Base-by-base conservation (phyloP, 2,113 vertebrate genomes). In the Osmerus mordax region DNA sequence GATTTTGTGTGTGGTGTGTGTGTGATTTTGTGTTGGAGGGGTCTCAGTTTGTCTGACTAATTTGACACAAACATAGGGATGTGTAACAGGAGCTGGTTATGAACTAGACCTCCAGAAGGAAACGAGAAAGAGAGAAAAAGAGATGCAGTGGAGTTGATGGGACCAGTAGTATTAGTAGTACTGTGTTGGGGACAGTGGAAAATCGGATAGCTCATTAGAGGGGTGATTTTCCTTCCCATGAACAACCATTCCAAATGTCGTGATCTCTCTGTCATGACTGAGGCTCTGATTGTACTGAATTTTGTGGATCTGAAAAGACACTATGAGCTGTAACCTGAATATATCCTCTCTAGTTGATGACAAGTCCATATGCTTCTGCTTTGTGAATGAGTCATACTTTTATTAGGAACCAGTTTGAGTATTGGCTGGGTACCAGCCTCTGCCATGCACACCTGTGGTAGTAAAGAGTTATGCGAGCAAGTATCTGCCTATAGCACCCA, bases 21-120 rank as follows among this genome's bases (percentile, higher is more conserved):
- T 14, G 51, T 79, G 69, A 78, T 78, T 83, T 58, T 75, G 71
- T 68, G 80, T 74, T 78, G 62, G 41, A 76, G 65, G 70, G 68
- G 62, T 68, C 65, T 67, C 41, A 72, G 68, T 76, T 77, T 83
- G 71, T 83, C 74, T 83, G 77, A 18, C 74, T 80, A 69, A 72
- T 83, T 74, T 87, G 84, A 74, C 80, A 74, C 72, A 83, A 87
- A 86, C 77, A 64, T 65, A 67, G 28, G 65, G 72, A 59, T 55
- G 76, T 77, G 82, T 76, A 78, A 82, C 78, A 68, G 76, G 52
- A 36, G 82, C 69, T 78, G 75, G 78, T 80, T 80, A 83, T 84
- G 66, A 72, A 2, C 61, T 81, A 76, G 73, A 73, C 19, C 80
- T 84, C 54, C 59, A 72, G 59, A 23, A 54, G 47, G 68, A 74